Evolutionary conservation across 2,888 invertebrate genomes (phyloP).

Genomic region (Electrophaes corylata): DNA sequence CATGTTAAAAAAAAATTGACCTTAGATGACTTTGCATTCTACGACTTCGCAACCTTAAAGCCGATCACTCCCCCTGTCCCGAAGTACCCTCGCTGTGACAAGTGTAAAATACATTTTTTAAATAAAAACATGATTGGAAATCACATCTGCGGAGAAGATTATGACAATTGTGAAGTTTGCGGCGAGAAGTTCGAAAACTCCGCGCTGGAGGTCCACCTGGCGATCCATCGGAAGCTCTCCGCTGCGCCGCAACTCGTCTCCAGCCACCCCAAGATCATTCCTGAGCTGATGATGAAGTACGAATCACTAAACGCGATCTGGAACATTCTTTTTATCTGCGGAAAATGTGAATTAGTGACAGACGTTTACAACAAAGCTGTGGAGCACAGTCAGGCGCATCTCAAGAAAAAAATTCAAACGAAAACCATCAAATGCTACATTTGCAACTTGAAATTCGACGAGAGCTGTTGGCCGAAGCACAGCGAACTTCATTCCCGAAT

Average conservation of each 20-base stretch:
- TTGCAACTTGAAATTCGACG: constrained; percentile 56
- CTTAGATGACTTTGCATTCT: constrained; percentile 46
- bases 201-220: constrained; percentile 48
- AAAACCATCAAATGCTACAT: constrained; percentile 47
- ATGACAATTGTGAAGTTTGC: constrained; percentile 46
- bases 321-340: constrained; percentile 60
- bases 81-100: constrained; percentile 39
- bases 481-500: constrained; percentile 46
- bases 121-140: fast-evolving
- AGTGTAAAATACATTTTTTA: constrained; percentile 50
- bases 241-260: not conserved
- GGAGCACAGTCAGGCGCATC: constrained; percentile 60
- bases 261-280: constrained; percentile 29
- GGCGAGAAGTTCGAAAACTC: constrained; percentile 44
- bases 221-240: constrained; percentile 46
- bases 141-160: constrained; percentile 44
- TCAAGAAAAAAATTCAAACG: constrained; percentile 40
- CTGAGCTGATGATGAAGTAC: constrained; percentile 57
- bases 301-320: constrained; percentile 53
- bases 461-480: constrained; percentile 49
- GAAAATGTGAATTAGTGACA: constrained; percentile 47
- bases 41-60: constrained; percentile 33
- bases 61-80: constrained; percentile 45
- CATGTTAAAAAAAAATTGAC: constrained; percentile 37
- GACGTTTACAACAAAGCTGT: constrained; percentile 60